Percentiles rank a stretch among this genome's conserved stretches.
Evolutionary conservation across 2,888 invertebrate genomes (phyloP).

Genomic region (Xylota segnis): DNA sequence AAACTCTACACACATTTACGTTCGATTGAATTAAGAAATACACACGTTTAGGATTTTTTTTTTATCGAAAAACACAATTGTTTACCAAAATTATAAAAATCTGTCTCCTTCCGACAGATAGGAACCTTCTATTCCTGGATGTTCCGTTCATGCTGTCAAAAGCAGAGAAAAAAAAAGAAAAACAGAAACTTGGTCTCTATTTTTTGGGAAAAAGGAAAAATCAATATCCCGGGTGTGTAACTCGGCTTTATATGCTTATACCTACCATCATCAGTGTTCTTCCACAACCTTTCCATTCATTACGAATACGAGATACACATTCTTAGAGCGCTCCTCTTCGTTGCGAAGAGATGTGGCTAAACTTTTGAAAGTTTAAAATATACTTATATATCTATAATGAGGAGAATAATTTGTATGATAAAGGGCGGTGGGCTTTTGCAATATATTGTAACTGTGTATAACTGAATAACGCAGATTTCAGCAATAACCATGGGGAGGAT

Average conservation of each 20-base stretch:
- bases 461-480: neutral
- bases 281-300: constrained; percentile 19
- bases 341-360: neutral
- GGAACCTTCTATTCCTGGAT: constrained; percentile 12
- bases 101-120: neutral
- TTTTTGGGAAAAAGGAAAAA: constrained; percentile 35
- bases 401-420: neutral
- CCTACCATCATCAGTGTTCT: constrained; percentile 1
- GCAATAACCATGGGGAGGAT: neutral
- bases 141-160: neutral
- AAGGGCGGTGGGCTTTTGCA: constrained; percentile 2
- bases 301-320: constrained; percentile 9
- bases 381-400: neutral
- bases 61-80: neutral
- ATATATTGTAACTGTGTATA: neutral
- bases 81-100: constrained; percentile 6
- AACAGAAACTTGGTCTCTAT: neutral
- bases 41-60: neutral
- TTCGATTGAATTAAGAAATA: neutral
- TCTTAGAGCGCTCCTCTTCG: neutral
- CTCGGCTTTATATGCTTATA: neutral
- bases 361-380: constrained; percentile 22
- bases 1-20: neutral
- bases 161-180: constrained; percentile 2
- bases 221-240: constrained; percentile 34